A percentile compares a stretch with the other conserved stretches of the same genome.
phyloP scores from a whole-genome alignment of 2,113 vertebrate species.

The Indicator maculatus region DNA sequence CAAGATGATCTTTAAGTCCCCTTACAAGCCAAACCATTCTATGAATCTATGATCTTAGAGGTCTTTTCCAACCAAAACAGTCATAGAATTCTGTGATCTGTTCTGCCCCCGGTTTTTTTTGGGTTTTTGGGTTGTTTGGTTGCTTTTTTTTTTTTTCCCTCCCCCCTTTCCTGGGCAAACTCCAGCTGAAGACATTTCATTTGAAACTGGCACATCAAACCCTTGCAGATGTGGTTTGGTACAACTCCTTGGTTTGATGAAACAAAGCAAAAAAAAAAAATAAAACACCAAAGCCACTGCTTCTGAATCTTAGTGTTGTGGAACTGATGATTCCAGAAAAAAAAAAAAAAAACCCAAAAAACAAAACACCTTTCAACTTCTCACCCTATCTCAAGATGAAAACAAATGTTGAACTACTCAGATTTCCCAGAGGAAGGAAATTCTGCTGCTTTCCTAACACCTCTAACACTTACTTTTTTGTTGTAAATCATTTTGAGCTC shows the following conservation, averaged over 20 bases:
- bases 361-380: constrained; percentile 58
- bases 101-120: not conserved
- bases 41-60: too few relatives aligned
- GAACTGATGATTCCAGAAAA: constrained; percentile 48
- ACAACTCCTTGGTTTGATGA: not conserved
- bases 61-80: too few relatives aligned
- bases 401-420: constrained; percentile 68
- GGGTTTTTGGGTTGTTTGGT: not conserved
- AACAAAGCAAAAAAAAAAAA: not conserved
- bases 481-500: constrained; percentile 68
- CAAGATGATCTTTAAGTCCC: too few relatives aligned
- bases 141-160: too few relatives aligned
- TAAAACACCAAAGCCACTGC: not conserved
- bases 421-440: constrained; percentile 65
- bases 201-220: constrained; percentile 57
- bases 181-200: constrained; percentile 2
- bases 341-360: too few relatives aligned
- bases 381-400: constrained; percentile 68
- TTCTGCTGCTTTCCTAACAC: constrained; percentile 62
- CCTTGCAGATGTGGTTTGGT: not conserved
- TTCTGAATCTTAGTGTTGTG: constrained; percentile 29
- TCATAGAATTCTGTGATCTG: not conserved
- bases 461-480: constrained; percentile 60
- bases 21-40: too few relatives aligned
- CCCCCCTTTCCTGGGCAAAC: constrained; percentile 8